These are phyloP conservation scores for Hyposoter dolosus DNA, from an alignment of 2,888 invertebrate species.

Conservation along the genomic window DNA sequence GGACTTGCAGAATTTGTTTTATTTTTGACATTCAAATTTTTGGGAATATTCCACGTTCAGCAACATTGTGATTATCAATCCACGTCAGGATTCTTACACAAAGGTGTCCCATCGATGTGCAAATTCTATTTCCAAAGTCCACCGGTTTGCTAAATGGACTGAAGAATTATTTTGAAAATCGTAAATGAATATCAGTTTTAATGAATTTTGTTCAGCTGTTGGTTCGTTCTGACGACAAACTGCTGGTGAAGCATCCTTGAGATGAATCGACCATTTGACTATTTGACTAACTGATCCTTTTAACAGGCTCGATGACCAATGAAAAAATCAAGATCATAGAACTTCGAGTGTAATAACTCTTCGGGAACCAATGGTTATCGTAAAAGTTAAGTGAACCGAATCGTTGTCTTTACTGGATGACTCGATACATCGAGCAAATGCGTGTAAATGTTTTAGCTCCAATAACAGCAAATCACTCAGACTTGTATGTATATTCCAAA, in stretches of 20 bases:
- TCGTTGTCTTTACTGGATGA: not conserved
- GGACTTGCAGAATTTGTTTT: not conserved
- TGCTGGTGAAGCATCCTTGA: not conserved
- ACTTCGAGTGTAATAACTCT: not conserved
- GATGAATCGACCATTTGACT: not conserved
- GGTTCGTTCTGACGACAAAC: not conserved
- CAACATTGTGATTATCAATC: not conserved
- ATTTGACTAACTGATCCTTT: not conserved
- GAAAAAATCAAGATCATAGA: not conserved
- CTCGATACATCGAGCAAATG: conserved; percentile 5
- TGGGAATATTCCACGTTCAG: not conserved
- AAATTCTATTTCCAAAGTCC: not conserved
- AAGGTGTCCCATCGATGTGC: not conserved
- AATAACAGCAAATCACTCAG: conserved; percentile 11
- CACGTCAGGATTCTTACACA: not conserved
- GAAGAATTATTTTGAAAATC: not conserved
- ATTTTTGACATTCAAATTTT: not conserved
- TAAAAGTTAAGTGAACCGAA: not conserved
- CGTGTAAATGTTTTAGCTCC: conserved; percentile 1
- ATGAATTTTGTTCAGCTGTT: not conserved
- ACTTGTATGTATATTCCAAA: not conserved
- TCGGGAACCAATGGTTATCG: not conserved
- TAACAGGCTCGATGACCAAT: not conserved
- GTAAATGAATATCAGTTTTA: not conserved
- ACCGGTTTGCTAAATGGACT: not conserved